Percentiles rank a stretch among this genome's conserved stretches.
Evolutionary conservation across 1,140 invertebrate species (phyloP).

Genomic region (Micrasema minimum): DNA sequence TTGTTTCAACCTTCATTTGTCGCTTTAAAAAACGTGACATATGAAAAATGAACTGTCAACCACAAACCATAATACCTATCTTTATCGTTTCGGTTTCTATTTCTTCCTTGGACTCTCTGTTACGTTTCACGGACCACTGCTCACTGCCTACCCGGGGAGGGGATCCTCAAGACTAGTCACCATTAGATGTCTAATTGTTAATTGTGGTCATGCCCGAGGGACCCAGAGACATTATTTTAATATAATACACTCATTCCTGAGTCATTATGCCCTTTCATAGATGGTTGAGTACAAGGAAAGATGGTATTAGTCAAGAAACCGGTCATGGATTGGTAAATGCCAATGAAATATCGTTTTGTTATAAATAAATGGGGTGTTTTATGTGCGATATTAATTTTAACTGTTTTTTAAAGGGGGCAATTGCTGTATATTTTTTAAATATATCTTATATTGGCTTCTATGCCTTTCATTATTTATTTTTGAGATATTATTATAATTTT

Average conservation of each 20-base stretch:
- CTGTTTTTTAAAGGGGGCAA: no score
- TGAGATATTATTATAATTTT: no score
- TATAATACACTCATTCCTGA: neutral
- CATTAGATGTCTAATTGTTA: neutral
- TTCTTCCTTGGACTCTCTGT: neutral
- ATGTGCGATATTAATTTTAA: no score
- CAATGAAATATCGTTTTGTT: no score
- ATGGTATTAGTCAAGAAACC: neutral
- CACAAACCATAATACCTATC: neutral
- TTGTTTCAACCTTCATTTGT: no score
- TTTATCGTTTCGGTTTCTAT: slow-evolving; percentile 20
- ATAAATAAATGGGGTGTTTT: no score
- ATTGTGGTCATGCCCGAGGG: slow-evolving; percentile 17
- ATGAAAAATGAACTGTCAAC: slow-evolving; percentile 7
- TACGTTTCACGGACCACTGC: slow-evolving; percentile 6
- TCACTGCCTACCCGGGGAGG: slow-evolving; percentile 1
- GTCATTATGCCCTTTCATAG: neutral
- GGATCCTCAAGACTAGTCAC: neutral
- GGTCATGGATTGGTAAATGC: no score
- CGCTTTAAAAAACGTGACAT: neutral
- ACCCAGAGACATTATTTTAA: neutral
- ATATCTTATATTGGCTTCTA: no score
- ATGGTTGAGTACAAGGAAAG: neutral
- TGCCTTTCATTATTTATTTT: no score
- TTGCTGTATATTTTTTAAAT: no score